A percentile compares a stretch with the other conserved stretches of the same genome.
These are phyloP conservation scores for Cardiocondyla obscurior DNA, from an alignment of 1,140 invertebrate genomes.

Conservation along the genomic window DNA sequence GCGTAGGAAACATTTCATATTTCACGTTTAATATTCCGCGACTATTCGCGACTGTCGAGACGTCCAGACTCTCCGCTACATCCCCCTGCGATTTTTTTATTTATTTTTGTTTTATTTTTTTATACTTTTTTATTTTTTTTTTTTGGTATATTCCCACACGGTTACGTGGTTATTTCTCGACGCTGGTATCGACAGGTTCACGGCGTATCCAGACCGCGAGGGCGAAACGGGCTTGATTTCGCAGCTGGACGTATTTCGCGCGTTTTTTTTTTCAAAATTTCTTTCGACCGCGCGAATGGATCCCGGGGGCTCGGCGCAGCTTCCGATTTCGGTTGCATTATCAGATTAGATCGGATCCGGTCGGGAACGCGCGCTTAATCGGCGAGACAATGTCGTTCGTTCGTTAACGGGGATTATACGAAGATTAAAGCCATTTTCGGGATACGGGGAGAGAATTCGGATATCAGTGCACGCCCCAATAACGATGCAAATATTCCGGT, in stretches of 20 bases:
- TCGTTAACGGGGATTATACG: constrained; percentile 16
- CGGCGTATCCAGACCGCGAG: constrained; percentile 46
- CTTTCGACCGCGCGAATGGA: neutral
- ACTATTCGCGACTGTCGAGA: constrained; percentile 11
- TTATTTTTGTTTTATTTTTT: too few relatives aligned
- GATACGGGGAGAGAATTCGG: neutral
- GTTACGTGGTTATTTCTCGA: constrained; percentile 33
- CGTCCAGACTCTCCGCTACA: neutral
- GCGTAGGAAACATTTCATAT: neutral
- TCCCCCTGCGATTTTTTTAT: constrained; percentile 27
- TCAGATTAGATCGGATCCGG: neutral
- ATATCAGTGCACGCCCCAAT: neutral
- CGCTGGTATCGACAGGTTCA: constrained; percentile 64
- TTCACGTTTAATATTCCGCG: constrained; percentile 11
- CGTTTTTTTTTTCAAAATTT: constrained; percentile 44
- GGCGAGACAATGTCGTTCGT: neutral
- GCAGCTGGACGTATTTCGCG: constrained; percentile 11
- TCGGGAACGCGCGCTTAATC: neutral
- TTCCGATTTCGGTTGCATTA: neutral
- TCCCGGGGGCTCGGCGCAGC: neutral
- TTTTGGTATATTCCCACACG: neutral
- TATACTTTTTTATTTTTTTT: too few relatives aligned
- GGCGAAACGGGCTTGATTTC: constrained; percentile 59
- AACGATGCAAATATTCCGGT: neutral
- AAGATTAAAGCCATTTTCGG: neutral